A percentile compares a stretch with the other conserved stretches of the same genome.
Evolutionary conservation across 2,797 vertebrate genomes (phyloP).

Genomic region (Pipistrellus pygmaeus): DNA sequence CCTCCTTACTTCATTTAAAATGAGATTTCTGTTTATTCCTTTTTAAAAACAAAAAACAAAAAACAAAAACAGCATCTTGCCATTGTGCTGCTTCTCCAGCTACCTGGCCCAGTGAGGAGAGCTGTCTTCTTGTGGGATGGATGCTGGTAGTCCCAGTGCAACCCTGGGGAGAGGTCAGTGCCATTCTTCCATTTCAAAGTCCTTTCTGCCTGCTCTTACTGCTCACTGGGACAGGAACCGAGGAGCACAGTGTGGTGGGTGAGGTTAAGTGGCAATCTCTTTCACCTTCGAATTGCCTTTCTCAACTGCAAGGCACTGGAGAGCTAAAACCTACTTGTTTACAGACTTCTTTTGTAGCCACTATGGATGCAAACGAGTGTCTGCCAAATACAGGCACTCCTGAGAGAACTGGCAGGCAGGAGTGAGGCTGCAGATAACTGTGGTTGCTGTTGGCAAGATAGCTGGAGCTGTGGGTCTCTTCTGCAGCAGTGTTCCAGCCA

Average conservation of each 20-base stretch:
- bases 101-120: neutral
- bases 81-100: neutral
- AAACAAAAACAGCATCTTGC: neutral
- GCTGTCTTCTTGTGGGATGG: neutral
- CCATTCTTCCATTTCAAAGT: neutral
- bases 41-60: no score
- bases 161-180: neutral
- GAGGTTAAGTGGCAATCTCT: neutral
- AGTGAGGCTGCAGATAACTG: neutral
- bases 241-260: neutral
- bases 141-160: neutral
- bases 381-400: neutral
- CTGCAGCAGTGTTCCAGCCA: fast-evolving
- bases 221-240: neutral
- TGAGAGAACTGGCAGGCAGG: neutral
- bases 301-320: neutral
- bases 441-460: neutral
- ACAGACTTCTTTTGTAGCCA: neutral
- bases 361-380: neutral
- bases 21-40: neutral
- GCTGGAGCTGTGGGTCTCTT: fast-evolving
- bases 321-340: neutral
- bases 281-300: neutral
- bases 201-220: neutral
- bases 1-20: neutral